Conservation (phyloP, 2,888 invertebrate species). For the Andrena trimmerana region DNA sequence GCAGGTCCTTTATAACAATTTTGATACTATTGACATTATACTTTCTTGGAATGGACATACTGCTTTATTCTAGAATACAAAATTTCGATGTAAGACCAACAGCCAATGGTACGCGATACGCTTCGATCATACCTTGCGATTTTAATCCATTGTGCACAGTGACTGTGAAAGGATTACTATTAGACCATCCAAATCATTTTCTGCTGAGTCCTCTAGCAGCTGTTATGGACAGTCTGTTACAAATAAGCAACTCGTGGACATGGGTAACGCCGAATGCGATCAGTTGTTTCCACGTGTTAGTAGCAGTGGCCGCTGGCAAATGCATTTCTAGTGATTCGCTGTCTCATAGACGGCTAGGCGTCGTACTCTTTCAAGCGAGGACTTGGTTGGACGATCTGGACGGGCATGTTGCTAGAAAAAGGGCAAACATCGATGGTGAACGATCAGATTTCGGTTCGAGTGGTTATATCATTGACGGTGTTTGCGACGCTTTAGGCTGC, state of each 20-base stretch:
- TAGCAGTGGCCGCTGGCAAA: constrained; percentile 91
- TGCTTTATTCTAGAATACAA: constrained; percentile 90
- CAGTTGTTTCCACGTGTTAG: constrained; percentile 91
- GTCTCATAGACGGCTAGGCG: constrained; percentile 90
- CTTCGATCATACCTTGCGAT: constrained; percentile 88
- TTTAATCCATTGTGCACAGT: constrained; percentile 92
- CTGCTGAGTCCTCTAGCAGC: constrained; percentile 93
- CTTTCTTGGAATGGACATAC: constrained; percentile 91
- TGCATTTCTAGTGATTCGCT: constrained; percentile 91
- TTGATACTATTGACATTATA: constrained; percentile 85
- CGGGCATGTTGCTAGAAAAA: constrained; percentile 93
- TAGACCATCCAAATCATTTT: constrained; percentile 94
- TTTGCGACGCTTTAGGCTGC: constrained; percentile 93
- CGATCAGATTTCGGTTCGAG: constrained; percentile 92
- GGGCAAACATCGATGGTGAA: constrained; percentile 91
- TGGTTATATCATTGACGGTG: constrained; percentile 93
- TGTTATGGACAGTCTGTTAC: constrained; percentile 89
- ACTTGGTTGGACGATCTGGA: constrained; percentile 95
- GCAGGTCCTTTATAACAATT: constrained; percentile 86
- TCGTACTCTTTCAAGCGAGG: constrained; percentile 92
- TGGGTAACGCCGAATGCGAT: constrained; percentile 94
- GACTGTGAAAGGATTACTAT: constrained; percentile 93
- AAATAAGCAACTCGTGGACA: constrained; percentile 87
- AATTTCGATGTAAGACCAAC: constrained; percentile 88
- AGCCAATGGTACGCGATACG: constrained; percentile 79